Base-by-base conservation (phyloP, 1,140 invertebrate species). In the Megathymus violae region DNA sequence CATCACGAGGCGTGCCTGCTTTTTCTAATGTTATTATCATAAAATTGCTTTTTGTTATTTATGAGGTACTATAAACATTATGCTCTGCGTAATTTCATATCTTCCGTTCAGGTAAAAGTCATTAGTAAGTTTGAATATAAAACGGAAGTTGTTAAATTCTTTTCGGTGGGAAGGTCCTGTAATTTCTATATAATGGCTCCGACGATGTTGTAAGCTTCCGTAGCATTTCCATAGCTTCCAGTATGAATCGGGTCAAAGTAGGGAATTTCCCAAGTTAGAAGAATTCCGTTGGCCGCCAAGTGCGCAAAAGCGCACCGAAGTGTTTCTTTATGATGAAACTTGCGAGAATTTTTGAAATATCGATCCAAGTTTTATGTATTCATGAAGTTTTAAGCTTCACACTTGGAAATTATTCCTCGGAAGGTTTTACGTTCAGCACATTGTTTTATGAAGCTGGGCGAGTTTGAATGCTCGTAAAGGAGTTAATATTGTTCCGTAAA, bases 241-340 rank as follows among this genome's bases (percentile, higher is more conserved):
- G 73, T 65, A 79, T 83, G 74, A 80, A 82, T 79, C 66, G 77
- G 59, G 41, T 27, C 14, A 72, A 83, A 81, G 58, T 83, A 77
- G 48, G 58, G 64, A 82, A 74, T 78, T 73, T 64, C 62, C 60
- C 51, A 78, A 77, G 56, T 82, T 82, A 60, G 62, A 64, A 76
- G 72, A 74, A 80, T 71, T 67, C 61, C 60, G 50, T 14, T 70
- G 61, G 71, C 60, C 70, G 59, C 64, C 51, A 71, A 76, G 63
- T 78, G 71, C 59, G 67, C 70, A 62, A 72, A 74, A 83, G 75
- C 71, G 76, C 79, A 82, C 70, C 76, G 44, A 64, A 82, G 75
- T 82, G 81, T 80, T 82, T 76, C 83, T 81, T 79, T 84, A 82
- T 71, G 78, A 77, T 69, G 60, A 63, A 79, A 82, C 76, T 86